Evolutionary conservation across 2,888 invertebrate genomes (phyloP).

Genomic region (Craniophora ligustri): DNA sequence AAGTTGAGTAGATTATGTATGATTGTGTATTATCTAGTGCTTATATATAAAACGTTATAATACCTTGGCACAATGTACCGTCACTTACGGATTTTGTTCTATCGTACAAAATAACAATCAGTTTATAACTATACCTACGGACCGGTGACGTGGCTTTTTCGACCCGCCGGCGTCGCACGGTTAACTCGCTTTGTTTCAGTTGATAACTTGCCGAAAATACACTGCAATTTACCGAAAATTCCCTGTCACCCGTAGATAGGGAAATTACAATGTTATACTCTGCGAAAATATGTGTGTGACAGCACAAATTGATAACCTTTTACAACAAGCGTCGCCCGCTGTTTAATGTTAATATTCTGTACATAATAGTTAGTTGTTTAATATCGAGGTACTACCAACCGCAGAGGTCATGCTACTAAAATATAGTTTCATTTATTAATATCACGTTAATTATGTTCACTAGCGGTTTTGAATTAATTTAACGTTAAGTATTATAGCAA

Average conservation of each 20-base stretch:
- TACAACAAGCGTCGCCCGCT: conserved; percentile 2
- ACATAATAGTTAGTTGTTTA: background rate
- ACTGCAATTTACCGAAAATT: conserved; percentile 24
- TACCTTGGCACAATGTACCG: no score
- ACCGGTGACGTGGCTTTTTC: background rate
- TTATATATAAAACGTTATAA: no score
- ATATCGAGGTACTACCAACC: background rate
- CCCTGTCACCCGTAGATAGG: conserved; percentile 27
- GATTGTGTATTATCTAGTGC: no score
- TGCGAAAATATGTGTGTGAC: conserved; percentile 30
- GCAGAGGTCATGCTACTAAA: background rate
- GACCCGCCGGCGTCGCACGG: background rate
- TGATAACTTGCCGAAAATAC: conserved; percentile 18
- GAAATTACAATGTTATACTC: conserved; percentile 18
- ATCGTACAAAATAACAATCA: background rate
- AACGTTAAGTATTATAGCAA: no score
- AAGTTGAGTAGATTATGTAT: no score
- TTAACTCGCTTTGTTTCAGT: conserved; percentile 10
- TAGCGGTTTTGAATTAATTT: background rate
- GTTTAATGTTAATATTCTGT: conserved; percentile 17
- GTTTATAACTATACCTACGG: no score
- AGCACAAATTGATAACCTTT: conserved; percentile 37
- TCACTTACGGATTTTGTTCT: no score
- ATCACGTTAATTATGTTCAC: background rate
- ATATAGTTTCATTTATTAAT: conserved; percentile 6